Conservation (phyloP, 1,140 invertebrate species). For the Leptinotarsa lineolata region DNA sequence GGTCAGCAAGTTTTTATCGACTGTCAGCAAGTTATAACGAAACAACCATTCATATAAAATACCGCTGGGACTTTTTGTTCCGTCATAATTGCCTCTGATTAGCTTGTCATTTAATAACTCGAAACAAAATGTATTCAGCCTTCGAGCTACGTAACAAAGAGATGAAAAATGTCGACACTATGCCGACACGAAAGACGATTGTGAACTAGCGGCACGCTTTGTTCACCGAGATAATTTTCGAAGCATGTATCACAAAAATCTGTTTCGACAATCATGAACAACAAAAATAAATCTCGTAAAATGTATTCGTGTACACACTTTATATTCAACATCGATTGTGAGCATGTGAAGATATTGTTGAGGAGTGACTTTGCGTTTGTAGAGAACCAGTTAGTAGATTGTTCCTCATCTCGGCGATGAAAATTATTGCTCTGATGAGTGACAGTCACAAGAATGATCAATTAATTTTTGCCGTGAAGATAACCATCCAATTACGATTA, state of each 20-base stretch:
- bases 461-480: too few relatives aligned
- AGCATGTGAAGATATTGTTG: constrained; percentile 17
- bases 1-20: too few relatives aligned
- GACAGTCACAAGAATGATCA: too few relatives aligned
- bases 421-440: constrained; percentile 19
- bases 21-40: too few relatives aligned
- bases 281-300: constrained; percentile 25
- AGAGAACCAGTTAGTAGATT: constrained; percentile 23
- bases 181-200: constrained; percentile 15
- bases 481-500: background rate
- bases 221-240: constrained; percentile 17
- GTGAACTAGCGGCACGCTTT: constrained; percentile 21
- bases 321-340: constrained; percentile 20
- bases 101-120: constrained; percentile 15
- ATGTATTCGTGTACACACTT: constrained; percentile 20
- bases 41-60: background rate
- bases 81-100: constrained; percentile 16
- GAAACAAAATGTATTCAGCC: constrained; percentile 8
- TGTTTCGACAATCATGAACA: constrained; percentile 21
- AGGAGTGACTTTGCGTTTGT: constrained; percentile 18
- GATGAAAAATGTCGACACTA: constrained; percentile 19
- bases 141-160: background rate
- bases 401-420: background rate
- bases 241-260: constrained; percentile 21
- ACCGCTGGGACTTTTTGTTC: background rate